Percentiles rank a stretch among this genome's conserved stretches.
phyloP scores from a whole-genome alignment of 2,797 vertebrate genomes.

The Lutjanus argentimaculatus region DNA sequence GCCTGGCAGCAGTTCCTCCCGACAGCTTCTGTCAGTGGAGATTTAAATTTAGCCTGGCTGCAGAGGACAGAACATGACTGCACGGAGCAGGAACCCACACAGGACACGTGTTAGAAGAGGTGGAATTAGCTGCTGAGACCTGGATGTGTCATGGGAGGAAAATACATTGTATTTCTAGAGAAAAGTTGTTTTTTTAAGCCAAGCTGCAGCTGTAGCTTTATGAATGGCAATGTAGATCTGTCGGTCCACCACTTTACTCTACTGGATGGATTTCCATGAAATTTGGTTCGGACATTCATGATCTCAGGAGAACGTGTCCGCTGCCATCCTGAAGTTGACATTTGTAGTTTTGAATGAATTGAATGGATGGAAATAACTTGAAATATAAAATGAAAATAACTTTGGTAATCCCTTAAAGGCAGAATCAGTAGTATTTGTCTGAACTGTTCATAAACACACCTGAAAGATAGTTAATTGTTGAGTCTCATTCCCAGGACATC shows the following conservation, averaged over 20 bases:
- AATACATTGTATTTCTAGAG: background rate
- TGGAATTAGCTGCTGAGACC: background rate
- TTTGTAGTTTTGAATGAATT: constrained; percentile 6
- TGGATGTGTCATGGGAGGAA: background rate
- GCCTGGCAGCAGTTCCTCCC: constrained; percentile 47
- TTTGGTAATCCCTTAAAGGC: too few species aligned
- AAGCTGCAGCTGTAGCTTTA: background rate
- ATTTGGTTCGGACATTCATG: background rate
- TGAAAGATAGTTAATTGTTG: too few species aligned
- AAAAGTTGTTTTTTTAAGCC: background rate
- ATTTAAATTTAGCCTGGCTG: constrained; percentile 74
- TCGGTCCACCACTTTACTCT: background rate
- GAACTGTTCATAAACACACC: too few species aligned
- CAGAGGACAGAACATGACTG: constrained; percentile 29
- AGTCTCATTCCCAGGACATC: too few species aligned
- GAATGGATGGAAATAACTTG: too few species aligned
- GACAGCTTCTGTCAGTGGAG: constrained; percentile 92
- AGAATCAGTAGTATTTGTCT: too few species aligned
- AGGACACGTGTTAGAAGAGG: background rate
- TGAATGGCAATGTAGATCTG: background rate
- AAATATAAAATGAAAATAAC: too few species aligned
- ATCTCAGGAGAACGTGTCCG: background rate
- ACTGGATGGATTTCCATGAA: background rate
- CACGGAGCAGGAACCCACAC: background rate
- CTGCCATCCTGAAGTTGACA: background rate